Percentiles rank a stretch among this genome's conserved stretches.
Evolutionary conservation across 2,888 invertebrate species (phyloP).

Genomic region (Andrena marginata): DNA sequence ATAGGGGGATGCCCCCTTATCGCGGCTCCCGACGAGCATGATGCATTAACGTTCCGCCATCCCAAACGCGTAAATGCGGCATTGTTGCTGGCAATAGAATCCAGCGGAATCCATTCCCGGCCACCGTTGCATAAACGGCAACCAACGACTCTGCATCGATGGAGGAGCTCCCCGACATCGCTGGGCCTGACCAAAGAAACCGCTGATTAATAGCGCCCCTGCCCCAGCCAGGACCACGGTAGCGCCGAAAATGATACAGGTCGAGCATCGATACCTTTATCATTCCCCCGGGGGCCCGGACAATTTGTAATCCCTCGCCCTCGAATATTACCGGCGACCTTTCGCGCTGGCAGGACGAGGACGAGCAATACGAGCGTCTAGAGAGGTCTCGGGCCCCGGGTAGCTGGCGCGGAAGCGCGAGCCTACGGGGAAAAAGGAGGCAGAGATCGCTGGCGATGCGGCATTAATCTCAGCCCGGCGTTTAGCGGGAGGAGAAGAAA

Average conservation of each 20-base stretch:
- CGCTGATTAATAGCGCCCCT: neutral
- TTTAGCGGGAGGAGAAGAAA: slow-evolving; percentile 33
- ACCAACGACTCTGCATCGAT: too few relatives aligned
- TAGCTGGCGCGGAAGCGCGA: slow-evolving; percentile 49
- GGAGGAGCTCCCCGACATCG: neutral
- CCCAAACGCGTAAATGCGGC: slow-evolving; percentile 54
- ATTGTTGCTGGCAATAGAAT: slow-evolving; percentile 60
- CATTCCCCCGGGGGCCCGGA: neutral
- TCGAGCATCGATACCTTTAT: slow-evolving; percentile 21
- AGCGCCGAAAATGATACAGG: neutral
- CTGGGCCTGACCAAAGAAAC: neutral
- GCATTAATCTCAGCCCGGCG: slow-evolving; percentile 59
- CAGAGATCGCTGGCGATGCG: slow-evolving; percentile 32
- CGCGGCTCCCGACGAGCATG: slow-evolving; percentile 55
- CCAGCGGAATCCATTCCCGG: neutral
- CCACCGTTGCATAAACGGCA: too few relatives aligned
- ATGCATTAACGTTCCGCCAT: slow-evolving; percentile 51
- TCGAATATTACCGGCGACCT: neutral
- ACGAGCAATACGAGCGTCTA: neutral
- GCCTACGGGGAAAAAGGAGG: slow-evolving; percentile 16
- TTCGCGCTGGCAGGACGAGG: neutral
- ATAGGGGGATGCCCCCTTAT: slow-evolving; percentile 54
- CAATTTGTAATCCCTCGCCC: slow-evolving; percentile 25
- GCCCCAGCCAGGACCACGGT: neutral
- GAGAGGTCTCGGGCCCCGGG: neutral